A percentile compares a stretch with the other conserved stretches of the same genome.
Conservation (phyloP, 2,888 invertebrate genomes). For the Drosophila peninsularis region DNA sequence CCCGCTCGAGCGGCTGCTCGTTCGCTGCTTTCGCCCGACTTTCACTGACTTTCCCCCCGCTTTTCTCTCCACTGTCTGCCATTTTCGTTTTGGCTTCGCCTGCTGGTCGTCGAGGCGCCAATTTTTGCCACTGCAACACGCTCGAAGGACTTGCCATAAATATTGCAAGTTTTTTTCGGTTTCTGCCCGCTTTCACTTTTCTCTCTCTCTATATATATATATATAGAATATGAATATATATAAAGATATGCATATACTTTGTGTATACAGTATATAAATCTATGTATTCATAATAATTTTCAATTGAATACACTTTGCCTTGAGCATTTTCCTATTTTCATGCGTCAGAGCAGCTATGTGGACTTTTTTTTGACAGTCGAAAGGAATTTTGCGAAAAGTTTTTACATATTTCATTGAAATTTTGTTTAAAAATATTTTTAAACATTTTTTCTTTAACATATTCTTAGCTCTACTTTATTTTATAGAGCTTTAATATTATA, state of each 20-base stretch:
- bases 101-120: conserved; percentile 49
- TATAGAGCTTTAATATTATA: no score
- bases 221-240: not conserved
- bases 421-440: no score
- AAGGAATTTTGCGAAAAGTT: no score
- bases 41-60: not conserved
- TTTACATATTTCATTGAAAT: no score
- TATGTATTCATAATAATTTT: conserved; percentile 33
- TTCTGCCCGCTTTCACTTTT: conserved; percentile 28
- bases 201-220: not conserved
- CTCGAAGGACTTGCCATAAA: conserved; percentile 68
- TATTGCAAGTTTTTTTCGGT: conserved; percentile 61
- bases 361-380: no score
- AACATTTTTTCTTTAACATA: no score
- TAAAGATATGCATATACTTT: not conserved
- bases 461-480: not conserved
- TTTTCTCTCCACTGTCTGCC: not conserved
- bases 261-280: conserved; percentile 6
- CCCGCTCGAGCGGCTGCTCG: conserved; percentile 4
- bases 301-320: conserved; percentile 7
- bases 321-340: not conserved
- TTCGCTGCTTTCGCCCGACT: not conserved
- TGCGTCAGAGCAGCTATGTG: no score
- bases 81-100: conserved; percentile 1
- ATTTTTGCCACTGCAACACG: conserved; percentile 53